Evolutionary conservation across 2,888 invertebrate genomes (phyloP).

Genomic region (Tuberolachnus salignus): DNA sequence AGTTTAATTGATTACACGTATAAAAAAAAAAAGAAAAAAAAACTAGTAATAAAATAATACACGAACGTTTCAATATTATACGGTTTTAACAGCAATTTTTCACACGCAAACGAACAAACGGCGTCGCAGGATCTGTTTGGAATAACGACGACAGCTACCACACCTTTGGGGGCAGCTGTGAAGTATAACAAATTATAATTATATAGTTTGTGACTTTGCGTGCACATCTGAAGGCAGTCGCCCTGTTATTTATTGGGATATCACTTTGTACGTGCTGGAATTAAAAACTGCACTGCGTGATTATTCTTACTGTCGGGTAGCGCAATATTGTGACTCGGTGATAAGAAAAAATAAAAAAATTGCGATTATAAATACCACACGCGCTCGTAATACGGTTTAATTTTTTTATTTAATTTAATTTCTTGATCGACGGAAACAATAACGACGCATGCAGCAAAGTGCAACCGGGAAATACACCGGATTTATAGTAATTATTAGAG

Average conservation of each 20-base stretch:
- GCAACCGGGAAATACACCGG: too few species aligned
- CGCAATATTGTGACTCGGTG: not conserved
- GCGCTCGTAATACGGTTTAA: too few species aligned
- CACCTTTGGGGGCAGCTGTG: not conserved
- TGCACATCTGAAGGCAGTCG: slow-evolving; percentile 7
- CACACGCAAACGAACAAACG: not conserved
- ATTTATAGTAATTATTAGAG: too few species aligned
- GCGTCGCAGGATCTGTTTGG: not conserved
- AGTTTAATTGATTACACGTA: too few species aligned
- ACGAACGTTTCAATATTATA: too few species aligned
- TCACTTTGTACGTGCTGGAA: not conserved
- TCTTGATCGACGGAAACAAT: too few species aligned
- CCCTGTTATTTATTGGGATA: slow-evolving; percentile 5
- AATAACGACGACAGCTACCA: not conserved
- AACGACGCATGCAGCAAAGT: too few species aligned
- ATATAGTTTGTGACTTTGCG: not conserved
- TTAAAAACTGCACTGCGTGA: not conserved
- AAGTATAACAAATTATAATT: not conserved
- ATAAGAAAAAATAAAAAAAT: not conserved
- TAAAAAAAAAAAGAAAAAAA: too few species aligned
- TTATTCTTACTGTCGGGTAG: too few species aligned
- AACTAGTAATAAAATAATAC: not conserved
- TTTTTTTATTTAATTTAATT: too few species aligned
- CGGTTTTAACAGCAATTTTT: not conserved
- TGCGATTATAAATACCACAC: too few species aligned